Evolutionary conservation across 2,888 invertebrate genomes (phyloP).

Genomic region (Ennomos quercinarius): DNA sequence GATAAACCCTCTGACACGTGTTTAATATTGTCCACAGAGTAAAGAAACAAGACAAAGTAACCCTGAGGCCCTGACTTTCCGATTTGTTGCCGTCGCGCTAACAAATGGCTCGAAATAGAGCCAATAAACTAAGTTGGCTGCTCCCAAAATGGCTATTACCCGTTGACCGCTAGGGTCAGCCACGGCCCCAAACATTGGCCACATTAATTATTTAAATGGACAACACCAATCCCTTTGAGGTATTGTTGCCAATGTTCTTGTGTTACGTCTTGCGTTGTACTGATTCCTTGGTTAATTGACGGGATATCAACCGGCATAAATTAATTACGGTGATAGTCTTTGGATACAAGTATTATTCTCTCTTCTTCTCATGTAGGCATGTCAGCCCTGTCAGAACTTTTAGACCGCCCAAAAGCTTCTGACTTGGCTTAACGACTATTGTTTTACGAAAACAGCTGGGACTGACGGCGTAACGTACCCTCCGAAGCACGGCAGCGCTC

Average conservation of each 20-base stretch:
- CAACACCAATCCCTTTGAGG: slow-evolving; percentile 56
- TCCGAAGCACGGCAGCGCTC: too few relatives aligned
- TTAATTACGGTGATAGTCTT: background rate
- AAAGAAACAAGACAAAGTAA: slow-evolving; percentile 57
- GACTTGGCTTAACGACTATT: too few relatives aligned
- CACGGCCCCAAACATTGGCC: slow-evolving; percentile 38
- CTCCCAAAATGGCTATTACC: slow-evolving; percentile 78
- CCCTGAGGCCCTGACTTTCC: slow-evolving; percentile 47
- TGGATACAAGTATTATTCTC: too few relatives aligned
- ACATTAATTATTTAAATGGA: slow-evolving; percentile 77
- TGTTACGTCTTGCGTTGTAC: slow-evolving; percentile 25
- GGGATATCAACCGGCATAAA: slow-evolving; percentile 31
- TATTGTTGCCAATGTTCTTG: slow-evolving; percentile 59
- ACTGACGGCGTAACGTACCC: too few relatives aligned
- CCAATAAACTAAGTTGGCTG: slow-evolving; percentile 72
- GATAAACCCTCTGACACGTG: slow-evolving; percentile 20
- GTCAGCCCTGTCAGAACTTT: too few relatives aligned
- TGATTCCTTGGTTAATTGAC: slow-evolving; percentile 7
- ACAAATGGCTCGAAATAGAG: slow-evolving; percentile 62
- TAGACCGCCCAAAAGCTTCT: too few relatives aligned
- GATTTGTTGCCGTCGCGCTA: slow-evolving; percentile 54
- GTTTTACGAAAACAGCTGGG: too few relatives aligned
- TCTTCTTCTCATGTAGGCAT: too few relatives aligned
- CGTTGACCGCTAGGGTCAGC: slow-evolving; percentile 63
- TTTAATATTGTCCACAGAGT: slow-evolving; percentile 27